Base-by-base conservation (phyloP, 2,113 vertebrate genomes). In the Melanocharis versteri region DNA sequence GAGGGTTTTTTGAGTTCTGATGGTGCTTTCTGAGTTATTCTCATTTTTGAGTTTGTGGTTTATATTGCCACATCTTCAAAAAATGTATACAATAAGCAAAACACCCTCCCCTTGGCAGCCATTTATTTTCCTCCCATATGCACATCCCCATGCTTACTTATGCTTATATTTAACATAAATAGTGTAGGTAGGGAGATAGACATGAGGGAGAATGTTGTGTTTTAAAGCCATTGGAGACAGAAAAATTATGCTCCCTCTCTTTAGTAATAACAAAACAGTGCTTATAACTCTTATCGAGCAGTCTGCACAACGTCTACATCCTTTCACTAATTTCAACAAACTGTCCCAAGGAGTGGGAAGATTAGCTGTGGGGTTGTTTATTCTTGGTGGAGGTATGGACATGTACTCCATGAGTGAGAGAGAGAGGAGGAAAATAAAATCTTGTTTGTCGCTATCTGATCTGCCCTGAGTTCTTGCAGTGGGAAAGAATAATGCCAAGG, bases 261-360 rank as follows among this genome's bases (percentile, higher is more conserved):
- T 97, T 97, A 97, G 97, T 97, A 97, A 97, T 97, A 98, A 97
- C 96, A 97, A 97, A 97, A 96, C 72, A 24, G 47, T 61, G 80
- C 96, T 97, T 98, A 96, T 94, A 97, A 95, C 66, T 96, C 97
- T 98, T 98, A 98, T 98, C 97, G 76, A 89, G 72, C 91, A 91
- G 77, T 94, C 97, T 98, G 86, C 0, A 62, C 91, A 91, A 75
- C 14, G 72, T 96, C 98, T 98, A 98, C 93, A 96, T 97, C 97
- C 77, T 98, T 97, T 98, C 98, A 97, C 96, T 96, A 90, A 94
- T 98, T 98, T 98, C 98, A 98, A 98, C 98, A 98, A 98, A 98
- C 98, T 15, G 27, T 96, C 97, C 93, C 37, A 62, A 44, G 7
- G 68, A 96, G 85, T 82, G 96, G 96, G 94, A 95, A 98, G 98